Evolutionary conservation across 2,797 vertebrate species (phyloP), one percentile per base, ranked within the genome.

Genomic region (Smutsia temminckii): DNA sequence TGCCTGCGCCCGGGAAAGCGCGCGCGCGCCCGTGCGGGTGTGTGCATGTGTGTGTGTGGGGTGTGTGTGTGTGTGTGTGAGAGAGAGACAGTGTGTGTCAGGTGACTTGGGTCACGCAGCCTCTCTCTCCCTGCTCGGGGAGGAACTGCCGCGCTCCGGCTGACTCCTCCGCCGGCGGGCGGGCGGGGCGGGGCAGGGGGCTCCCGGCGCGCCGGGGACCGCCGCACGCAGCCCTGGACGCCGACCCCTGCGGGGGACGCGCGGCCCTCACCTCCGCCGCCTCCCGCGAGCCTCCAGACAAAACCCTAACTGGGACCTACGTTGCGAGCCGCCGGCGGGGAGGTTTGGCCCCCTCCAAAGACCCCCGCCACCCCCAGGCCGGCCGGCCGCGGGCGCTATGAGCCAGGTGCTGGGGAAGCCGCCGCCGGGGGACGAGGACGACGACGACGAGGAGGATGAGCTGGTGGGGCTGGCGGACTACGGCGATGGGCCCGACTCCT

Each of bases 401-500:
- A 98, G 97, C 97, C 97, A 98, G 96, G 96, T 93, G 89, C 96
- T 95, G 89, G 95, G 97, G 95, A 97, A 97, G 46, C 95, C 95
- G n/a, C 97, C 96, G 74, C 96, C 95, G 5, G 95, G 96, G 18
- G 96, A 97, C 1, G 98, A 96, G 5, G 96, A 97, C 42, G 97
- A 96, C 55, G 97, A 97, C 5, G 98, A 97, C 7, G 98, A 98
- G 11, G 99, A 98, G 84, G 98, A 98, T 42, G 98, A 98, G 94
- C 95, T 98, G 72, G 97, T 98, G 92, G 98, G 98, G 37, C 96
- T 98, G 53, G 98, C 98, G 34, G 98, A 97, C 85, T 98, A 98
- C 85, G 98, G 97, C 64, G 98, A 99, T 86, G 98, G 98, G 94
- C 98, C 99, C 75, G 98, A 98, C 89, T 98, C 98, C 68, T 98